phyloP scores from a whole-genome alignment of 2,888 invertebrate genomes.

The Drosophila basisetae region DNA sequence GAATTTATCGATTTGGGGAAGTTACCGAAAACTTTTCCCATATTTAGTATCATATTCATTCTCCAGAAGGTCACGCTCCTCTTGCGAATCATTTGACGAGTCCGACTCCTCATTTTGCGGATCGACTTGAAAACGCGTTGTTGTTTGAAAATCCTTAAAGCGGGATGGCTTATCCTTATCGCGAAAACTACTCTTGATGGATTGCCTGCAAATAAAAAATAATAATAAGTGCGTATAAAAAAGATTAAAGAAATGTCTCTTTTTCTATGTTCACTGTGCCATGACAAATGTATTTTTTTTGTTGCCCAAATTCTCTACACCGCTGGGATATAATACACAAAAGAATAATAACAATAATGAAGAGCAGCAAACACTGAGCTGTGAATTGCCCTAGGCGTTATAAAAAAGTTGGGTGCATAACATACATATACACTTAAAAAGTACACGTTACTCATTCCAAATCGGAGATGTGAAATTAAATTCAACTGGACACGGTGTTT shows the following conservation, averaged over 20 bases:
- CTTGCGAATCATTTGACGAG: slow-evolving; percentile 86
- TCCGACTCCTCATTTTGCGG: slow-evolving; percentile 84
- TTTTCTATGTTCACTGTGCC: background rate
- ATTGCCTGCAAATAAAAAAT: slow-evolving; percentile 72
- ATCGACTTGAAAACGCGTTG: slow-evolving; percentile 88
- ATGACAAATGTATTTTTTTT: slow-evolving; percentile 20
- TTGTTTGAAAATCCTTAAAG: slow-evolving; percentile 87
- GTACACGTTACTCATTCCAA: background rate
- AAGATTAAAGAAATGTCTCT: slow-evolving; percentile 11
- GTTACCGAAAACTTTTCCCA: slow-evolving; percentile 91
- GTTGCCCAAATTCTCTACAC: background rate
- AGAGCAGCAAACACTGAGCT: background rate
- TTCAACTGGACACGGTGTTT: slow-evolving; percentile 5
- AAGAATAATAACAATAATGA: slow-evolving; percentile 13
- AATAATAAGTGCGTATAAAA: background rate
- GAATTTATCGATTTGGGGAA: background rate
- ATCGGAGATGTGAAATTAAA: background rate
- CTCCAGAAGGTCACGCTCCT: slow-evolving; percentile 86
- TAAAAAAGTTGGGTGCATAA: background rate
- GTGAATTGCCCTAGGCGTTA: slow-evolving; percentile 3
- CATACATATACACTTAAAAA: slow-evolving; percentile 1
- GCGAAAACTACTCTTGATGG: slow-evolving; percentile 88
- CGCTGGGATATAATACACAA: background rate
- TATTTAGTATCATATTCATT: slow-evolving; percentile 89
- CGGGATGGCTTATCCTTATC: slow-evolving; percentile 88